These are phyloP conservation scores for Drosophila miranda DNA, from an alignment of 1,140 invertebrate species.

Conservation along the genomic window DNA sequence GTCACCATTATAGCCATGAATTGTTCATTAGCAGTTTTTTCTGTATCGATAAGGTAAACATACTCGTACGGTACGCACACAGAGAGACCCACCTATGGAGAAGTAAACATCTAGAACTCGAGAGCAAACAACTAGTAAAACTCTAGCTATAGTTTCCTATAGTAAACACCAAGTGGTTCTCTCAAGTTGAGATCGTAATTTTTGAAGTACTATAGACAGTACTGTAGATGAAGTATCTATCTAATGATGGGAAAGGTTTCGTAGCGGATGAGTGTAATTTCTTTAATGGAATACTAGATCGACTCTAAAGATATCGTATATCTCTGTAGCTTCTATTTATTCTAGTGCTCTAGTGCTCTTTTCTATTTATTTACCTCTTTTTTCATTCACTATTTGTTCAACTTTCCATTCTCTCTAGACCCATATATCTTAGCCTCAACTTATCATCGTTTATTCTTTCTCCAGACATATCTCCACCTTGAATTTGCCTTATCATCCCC, in stretches of 20 bases:
- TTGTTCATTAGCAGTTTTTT: conserved; percentile 34
- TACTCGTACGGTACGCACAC: not conserved
- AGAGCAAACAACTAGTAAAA: not conserved
- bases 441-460: not conserved
- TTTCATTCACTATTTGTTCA: no score
- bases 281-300: no score
- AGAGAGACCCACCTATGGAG: conserved; percentile 1
- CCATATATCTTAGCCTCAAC: no score
- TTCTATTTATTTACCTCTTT: not conserved
- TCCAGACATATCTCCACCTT: conserved; percentile 6
- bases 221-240: no score
- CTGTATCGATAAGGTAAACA: conserved; percentile 43
- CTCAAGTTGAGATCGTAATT: not conserved
- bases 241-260: no score
- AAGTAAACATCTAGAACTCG: conserved; percentile 14
- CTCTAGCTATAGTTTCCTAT: conserved; percentile 20
- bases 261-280: not conserved
- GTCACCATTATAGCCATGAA: conserved; percentile 38
- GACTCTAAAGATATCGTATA: no score
- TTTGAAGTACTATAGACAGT: not conserved
- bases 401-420: not conserved
- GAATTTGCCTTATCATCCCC: not conserved
- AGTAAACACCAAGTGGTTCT: conserved; percentile 22
- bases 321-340: no score
- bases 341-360: no score